Evolutionary conservation across 2,797 vertebrate genomes (phyloP).

Genomic region (Loriculus beryllinus): DNA sequence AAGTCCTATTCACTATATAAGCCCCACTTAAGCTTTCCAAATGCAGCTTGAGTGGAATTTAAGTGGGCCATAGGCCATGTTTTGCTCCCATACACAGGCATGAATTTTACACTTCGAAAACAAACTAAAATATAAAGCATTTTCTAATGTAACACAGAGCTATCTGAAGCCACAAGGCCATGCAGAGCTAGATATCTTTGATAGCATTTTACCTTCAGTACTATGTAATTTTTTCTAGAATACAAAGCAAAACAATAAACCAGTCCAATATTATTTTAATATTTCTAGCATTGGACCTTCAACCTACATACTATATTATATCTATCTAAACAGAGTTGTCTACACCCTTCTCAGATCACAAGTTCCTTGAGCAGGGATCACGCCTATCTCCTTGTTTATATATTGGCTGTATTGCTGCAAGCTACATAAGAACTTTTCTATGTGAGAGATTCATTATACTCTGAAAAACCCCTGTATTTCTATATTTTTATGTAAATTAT

Average conservation of each 20-base stretch:
- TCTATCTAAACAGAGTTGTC: background rate
- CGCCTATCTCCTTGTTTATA: background rate
- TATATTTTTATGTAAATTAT: background rate
- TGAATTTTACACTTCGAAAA: constrained; percentile 20
- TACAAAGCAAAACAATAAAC: constrained; percentile 11
- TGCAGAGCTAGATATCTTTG: constrained; percentile 45
- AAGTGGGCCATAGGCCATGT: constrained; percentile 39
- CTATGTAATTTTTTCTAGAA: constrained; percentile 5
- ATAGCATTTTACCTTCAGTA: constrained; percentile 62
- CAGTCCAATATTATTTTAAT: constrained; percentile 17
- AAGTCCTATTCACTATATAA: constrained; percentile 43
- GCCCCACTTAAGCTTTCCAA: constrained; percentile 44
- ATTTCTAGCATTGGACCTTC: constrained; percentile 18
- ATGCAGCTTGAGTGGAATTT: constrained; percentile 45
- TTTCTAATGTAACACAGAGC: background rate
- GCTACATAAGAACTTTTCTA: background rate
- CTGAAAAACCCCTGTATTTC: fast-evolving
- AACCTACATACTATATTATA: background rate
- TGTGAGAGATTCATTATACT: background rate
- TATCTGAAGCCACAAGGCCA: constrained; percentile 58
- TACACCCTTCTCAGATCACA: background rate
- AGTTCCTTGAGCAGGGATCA: background rate
- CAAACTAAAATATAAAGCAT: constrained; percentile 29
- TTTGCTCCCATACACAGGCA: background rate
- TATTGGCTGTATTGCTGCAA: background rate